Conservation (phyloP, 2,797 vertebrate species). For the Rhodeus uyekii region DNA sequence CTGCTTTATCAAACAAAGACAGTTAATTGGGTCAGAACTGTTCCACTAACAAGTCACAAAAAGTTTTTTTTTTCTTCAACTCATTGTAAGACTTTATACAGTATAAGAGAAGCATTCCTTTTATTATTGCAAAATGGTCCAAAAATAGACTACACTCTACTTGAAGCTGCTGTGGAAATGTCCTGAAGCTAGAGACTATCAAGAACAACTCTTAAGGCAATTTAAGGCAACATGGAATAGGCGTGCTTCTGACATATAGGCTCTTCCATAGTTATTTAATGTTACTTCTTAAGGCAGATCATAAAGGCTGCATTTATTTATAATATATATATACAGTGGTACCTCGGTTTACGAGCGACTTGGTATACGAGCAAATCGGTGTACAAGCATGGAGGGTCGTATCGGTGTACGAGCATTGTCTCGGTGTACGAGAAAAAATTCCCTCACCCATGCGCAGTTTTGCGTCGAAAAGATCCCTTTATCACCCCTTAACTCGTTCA, state of each 20-base stretch:
- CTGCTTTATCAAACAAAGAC: conserved; percentile 72
- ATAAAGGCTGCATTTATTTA: no score
- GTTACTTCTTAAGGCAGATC: neutral
- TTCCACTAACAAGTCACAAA: conserved; percentile 53
- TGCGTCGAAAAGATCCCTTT: no score
- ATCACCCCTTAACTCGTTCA: no score
- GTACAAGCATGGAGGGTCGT: no score
- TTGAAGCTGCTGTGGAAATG: conserved; percentile 14
- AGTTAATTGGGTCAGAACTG: conserved; percentile 73
- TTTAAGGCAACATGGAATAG: neutral
- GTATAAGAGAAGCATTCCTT: neutral
- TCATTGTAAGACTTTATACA: neutral
- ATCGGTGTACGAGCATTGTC: no score
- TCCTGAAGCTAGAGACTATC: neutral
- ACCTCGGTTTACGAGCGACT: no score
- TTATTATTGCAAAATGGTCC: neutral
- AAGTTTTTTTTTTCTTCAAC: conserved; percentile 15
- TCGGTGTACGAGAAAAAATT: no score
- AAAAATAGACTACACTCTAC: conserved; percentile 11
- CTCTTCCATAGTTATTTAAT: neutral
- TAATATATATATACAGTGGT: no score
- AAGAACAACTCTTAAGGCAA: conserved; percentile 1
- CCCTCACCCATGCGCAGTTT: no score
- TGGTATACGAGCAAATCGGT: no score
- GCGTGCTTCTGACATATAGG: neutral